Conservation (phyloP, 2,797 vertebrate species). For the Oreortyx pictus region DNA sequence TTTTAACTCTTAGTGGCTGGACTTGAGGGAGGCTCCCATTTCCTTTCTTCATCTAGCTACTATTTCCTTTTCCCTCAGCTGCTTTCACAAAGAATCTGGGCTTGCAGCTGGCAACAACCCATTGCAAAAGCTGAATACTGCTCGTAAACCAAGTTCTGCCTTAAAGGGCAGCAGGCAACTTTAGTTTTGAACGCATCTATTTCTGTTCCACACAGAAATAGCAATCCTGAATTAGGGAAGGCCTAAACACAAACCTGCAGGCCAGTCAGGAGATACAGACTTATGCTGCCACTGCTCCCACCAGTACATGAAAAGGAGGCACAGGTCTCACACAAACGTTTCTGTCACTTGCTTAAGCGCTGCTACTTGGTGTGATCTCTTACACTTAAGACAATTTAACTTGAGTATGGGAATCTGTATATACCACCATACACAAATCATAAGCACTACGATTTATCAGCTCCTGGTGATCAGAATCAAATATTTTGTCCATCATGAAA, state of each 20-base stretch:
- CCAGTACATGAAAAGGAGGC: background rate
- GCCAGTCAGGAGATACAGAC: background rate
- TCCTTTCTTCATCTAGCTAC: conserved; percentile 61
- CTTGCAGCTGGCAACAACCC: background rate
- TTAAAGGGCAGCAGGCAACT: background rate
- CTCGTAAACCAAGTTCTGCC: background rate
- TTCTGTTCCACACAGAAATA: conserved; percentile 32
- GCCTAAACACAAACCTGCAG: background rate
- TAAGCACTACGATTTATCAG: background rate
- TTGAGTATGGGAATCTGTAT: background rate
- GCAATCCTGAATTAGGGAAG: background rate
- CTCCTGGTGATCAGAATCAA: background rate
- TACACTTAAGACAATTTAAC: background rate
- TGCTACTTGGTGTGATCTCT: background rate
- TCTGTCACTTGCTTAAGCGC: background rate
- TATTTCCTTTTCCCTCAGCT: conserved; percentile 47
- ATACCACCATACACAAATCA: background rate
- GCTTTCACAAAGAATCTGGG: background rate
- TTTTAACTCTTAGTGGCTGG: conserved; percentile 51
- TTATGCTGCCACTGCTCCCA: background rate
- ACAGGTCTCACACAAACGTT: background rate
- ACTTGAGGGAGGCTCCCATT: conserved; percentile 66
- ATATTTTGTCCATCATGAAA: background rate
- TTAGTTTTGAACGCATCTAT: conserved; percentile 27
- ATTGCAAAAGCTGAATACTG: background rate